Percentiles rank a stretch among this genome's conserved stretches.
Conservation (phyloP, 2,888 invertebrate species). For the Galerucella nymphaeae region DNA sequence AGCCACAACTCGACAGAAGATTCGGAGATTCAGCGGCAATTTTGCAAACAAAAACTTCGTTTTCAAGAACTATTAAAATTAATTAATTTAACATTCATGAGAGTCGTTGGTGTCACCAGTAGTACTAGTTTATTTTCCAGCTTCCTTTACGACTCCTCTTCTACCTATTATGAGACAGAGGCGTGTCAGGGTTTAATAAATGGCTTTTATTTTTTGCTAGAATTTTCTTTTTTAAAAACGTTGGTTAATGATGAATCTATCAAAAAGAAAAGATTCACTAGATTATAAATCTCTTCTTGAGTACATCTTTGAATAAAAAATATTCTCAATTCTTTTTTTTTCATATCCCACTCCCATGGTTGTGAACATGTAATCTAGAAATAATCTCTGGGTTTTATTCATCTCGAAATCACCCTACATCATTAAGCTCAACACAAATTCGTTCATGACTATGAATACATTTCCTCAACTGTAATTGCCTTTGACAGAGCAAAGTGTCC, state of each 20-base stretch:
- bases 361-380: constrained; percentile 20
- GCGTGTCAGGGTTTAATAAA: neutral
- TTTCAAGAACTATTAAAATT: constrained; percentile 45
- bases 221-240: neutral
- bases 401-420: constrained; percentile 25
- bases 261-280: neutral
- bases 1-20: neutral
- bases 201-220: neutral
- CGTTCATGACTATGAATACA: constrained; percentile 40
- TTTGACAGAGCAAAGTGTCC: constrained; percentile 31
- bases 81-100: constrained; percentile 48
- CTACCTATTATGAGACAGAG: constrained; percentile 20
- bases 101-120: constrained; percentile 28
- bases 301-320: no score
- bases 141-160: constrained; percentile 34
- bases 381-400: constrained; percentile 26
- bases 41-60: constrained; percentile 41
- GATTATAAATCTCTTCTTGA: no score
- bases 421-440: constrained; percentile 33
- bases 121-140: constrained; percentile 35
- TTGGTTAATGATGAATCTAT: neutral
- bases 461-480: constrained; percentile 37
- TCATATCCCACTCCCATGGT: neutral
- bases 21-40: constrained; percentile 20
- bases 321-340: no score